Base-by-base conservation (phyloP, 1,140 invertebrate species). In the Heliconius melpomene region DNA sequence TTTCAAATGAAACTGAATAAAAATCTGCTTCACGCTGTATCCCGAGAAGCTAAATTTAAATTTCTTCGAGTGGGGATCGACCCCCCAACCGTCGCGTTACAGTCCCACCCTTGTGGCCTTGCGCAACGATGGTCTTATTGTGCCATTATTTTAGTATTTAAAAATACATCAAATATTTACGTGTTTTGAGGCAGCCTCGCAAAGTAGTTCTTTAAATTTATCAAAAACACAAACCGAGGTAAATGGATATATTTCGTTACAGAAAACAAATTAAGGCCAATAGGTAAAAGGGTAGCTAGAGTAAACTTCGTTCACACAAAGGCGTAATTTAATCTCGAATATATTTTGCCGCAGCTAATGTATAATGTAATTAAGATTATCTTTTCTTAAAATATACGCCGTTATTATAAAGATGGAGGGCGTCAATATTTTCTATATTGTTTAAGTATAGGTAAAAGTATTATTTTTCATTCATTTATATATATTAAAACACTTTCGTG, bases 261-360 rank as follows among this genome's bases (percentile, higher is more conserved):
- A 72, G 71, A 66, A 76, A 66, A 76, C 57, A 76, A 76, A 76
- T 76, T 76, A 76, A 76, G 50, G 16, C 46, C 57, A 40, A 66
- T 76, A 38, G 40, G 73, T 74, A 52, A 76, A 66, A 76, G 74
- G 74, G 74, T 76, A 18, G 54, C 16, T 23, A 46, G 57, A n/a
- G 54, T 75, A 60, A 40, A 60, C 57, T 76, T 66, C 32, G 66
- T 60, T 57, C 54, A 36, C 52, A 36, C 73, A 54, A 29, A 74
- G 73, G n/a, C 40, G 36, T 40, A 72, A 72, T 72, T 72, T 72
- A 9, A 72, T 72, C 71, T 40, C 9, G 13, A 38, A 72, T 38
- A 72, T 20, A 72, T 72, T 72, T 72, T 72, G 32, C 16, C 29
- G 9, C 13, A 16, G 60, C 60, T 66, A 66, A 66, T 66, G 60